phyloP scores from a whole-genome alignment of 1,140 invertebrate genomes.

The Diabrotica virgifera region DNA sequence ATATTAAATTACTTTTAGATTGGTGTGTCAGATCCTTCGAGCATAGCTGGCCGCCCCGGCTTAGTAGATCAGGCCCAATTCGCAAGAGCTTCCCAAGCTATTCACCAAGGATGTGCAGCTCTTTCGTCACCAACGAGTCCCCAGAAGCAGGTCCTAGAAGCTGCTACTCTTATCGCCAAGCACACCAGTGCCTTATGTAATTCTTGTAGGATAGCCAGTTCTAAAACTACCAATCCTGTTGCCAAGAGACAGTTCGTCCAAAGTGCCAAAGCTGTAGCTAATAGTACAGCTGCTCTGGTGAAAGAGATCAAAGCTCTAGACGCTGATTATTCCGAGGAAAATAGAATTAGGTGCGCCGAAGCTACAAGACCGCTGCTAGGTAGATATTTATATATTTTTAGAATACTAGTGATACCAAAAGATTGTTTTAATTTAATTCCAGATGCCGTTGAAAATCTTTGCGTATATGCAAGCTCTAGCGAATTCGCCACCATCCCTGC shows the following conservation, averaged over 20 bases:
- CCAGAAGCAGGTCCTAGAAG: constrained; percentile 84
- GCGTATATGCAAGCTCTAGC: constrained; percentile 87
- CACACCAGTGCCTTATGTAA: constrained; percentile 95
- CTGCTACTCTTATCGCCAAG: constrained; percentile 92
- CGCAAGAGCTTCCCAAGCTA: constrained; percentile 81
- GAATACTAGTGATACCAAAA: too few relatives aligned
- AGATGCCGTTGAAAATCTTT: constrained; percentile 88
- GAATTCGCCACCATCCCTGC: constrained; percentile 92
- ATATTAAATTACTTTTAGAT: constrained; percentile 50
- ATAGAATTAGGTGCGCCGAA: constrained; percentile 71
- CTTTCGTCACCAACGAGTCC: constrained; percentile 72
- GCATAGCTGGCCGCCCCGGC: constrained; percentile 85
- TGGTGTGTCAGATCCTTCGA: constrained; percentile 86
- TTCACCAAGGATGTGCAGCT: constrained; percentile 82
- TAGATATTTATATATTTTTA: constrained; percentile 17
- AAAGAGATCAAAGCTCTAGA: constrained; percentile 94
- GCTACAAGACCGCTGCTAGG: constrained; percentile 81
- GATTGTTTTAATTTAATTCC: constrained; percentile 39
- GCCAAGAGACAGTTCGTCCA: constrained; percentile 97
- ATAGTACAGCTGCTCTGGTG: constrained; percentile 90
- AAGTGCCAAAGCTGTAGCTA: constrained; percentile 95
- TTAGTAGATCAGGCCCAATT: constrained; percentile 91
- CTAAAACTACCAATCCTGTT: constrained; percentile 87
- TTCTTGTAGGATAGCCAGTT: constrained; percentile 88
- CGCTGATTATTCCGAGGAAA: constrained; percentile 74